A percentile compares a stretch with the other conserved stretches of the same genome.
Conservation (phyloP, 1,140 invertebrate genomes). For the Pogonomyrmex californicus region DNA sequence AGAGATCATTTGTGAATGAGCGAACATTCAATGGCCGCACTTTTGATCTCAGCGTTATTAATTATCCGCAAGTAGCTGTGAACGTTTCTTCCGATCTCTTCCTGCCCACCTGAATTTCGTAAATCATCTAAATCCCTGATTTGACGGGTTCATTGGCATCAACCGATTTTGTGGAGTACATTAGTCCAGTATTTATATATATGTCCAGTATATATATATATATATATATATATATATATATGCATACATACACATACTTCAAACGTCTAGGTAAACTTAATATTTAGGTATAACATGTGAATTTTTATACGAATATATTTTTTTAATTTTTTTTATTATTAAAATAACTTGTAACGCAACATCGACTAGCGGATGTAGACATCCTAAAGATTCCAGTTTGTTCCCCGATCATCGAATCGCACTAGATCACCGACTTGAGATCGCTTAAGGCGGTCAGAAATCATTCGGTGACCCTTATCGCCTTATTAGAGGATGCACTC, state of each 20-base stretch:
- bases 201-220: too few relatives aligned
- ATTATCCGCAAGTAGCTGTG: constrained; percentile 78
- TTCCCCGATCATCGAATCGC: constrained; percentile 17
- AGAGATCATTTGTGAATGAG: constrained; percentile 79
- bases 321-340: constrained; percentile 24
- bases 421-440: constrained; percentile 30
- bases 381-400: constrained; percentile 15
- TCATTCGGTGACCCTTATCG: constrained; percentile 82
- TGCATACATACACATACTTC: background rate
- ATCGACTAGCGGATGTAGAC: constrained; percentile 60
- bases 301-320: background rate
- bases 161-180: background rate
- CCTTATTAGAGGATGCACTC: constrained; percentile 81
- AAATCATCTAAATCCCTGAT: constrained; percentile 23
- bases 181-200: background rate
- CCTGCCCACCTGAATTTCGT: constrained; percentile 46
- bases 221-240: background rate
- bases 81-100: constrained; percentile 60
- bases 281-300: background rate
- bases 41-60: constrained; percentile 80
- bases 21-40: constrained; percentile 77
- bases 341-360: constrained; percentile 41
- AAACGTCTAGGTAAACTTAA: background rate
- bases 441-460: constrained; percentile 65
- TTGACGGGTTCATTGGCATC: constrained; percentile 40